Evolutionary conservation across 2,797 vertebrate genomes (phyloP).

Genomic region (Danio aesculapii): DNA sequence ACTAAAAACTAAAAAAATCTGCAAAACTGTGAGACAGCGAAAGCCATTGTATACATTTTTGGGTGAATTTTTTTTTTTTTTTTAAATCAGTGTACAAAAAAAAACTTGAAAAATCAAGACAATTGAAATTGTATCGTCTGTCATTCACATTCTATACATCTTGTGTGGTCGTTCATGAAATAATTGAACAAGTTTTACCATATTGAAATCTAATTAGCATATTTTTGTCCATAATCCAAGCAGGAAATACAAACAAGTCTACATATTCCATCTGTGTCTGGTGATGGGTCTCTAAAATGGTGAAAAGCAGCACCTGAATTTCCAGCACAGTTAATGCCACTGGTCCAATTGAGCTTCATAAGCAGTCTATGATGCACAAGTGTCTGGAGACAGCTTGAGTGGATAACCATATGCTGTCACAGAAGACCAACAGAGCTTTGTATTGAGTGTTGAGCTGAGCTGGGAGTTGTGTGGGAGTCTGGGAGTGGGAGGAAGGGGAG

Average conservation of each 20-base stretch:
- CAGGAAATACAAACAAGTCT: not conserved
- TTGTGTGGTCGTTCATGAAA: too few species aligned
- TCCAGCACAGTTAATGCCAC: conserved; percentile 26
- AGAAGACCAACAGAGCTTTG: conserved; percentile 78
- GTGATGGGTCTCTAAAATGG: conserved; percentile 1
- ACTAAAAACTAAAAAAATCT: too few species aligned
- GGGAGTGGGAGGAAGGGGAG: conserved; percentile 71
- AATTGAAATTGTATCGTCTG: too few species aligned
- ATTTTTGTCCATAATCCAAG: not conserved
- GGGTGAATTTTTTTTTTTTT: too few species aligned
- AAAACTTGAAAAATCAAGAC: too few species aligned
- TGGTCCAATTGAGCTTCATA: conserved; percentile 29
- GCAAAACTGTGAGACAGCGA: too few species aligned
- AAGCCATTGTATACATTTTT: too few species aligned
- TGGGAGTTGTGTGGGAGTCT: conserved; percentile 84
- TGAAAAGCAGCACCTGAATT: conserved; percentile 25
- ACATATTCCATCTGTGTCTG: not conserved
- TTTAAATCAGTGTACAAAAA: too few species aligned
- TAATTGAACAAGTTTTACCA: not conserved
- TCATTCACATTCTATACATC: too few species aligned
- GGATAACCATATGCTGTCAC: conserved; percentile 86
- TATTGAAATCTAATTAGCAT: not conserved
- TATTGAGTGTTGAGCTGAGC: conserved; percentile 80
- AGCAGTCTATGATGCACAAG: conserved; percentile 65
- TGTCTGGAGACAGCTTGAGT: conserved; percentile 77